Evolutionary conservation across 1,140 invertebrate genomes (phyloP).

Genomic region (Diplogasteroides magnus): DNA sequence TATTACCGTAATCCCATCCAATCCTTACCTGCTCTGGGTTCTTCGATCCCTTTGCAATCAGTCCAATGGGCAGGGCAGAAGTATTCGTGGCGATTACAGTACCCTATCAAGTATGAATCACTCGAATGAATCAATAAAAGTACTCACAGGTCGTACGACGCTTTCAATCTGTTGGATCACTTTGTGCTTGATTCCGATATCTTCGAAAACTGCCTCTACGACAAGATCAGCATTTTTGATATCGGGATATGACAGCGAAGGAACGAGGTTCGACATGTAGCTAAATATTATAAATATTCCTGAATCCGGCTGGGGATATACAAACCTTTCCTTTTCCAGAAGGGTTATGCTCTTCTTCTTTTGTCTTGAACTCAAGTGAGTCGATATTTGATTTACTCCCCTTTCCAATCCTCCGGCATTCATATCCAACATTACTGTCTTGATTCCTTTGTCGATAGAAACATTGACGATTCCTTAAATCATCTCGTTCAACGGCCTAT

Average conservation of each 20-base stretch:
- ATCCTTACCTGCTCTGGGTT: conserved; percentile 69
- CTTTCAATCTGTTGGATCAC: conserved; percentile 90
- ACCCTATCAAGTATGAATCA: no score
- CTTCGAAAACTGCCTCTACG: conserved; percentile 98
- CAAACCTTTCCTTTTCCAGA: conserved; percentile 64
- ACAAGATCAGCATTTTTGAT: conserved; percentile 87
- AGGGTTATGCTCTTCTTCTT: conserved; percentile 69
- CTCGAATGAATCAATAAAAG: no score
- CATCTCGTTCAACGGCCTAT: no score
- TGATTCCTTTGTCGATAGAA: conserved; percentile 84
- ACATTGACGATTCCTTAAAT: conserved; percentile 97
- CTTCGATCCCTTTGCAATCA: conserved; percentile 84
- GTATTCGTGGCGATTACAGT: conserved; percentile 98
- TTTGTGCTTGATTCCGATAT: conserved; percentile 88
- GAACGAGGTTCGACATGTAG: conserved; percentile 69
- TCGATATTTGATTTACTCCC: conserved; percentile 83
- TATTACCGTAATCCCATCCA: no score
- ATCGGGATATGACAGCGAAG: conserved; percentile 76
- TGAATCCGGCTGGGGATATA: background rate
- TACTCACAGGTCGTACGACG: conserved; percentile 44
- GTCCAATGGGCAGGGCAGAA: conserved; percentile 88
- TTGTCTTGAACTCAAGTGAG: conserved; percentile 71
- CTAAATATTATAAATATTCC: no score
- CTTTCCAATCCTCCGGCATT: conserved; percentile 72
- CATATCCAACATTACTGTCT: conserved; percentile 86